Evolutionary conservation across 2,113 vertebrate genomes (phyloP), one percentile per base, ranked within the genome.

Genomic region (Hypomesus transpacificus): DNA sequence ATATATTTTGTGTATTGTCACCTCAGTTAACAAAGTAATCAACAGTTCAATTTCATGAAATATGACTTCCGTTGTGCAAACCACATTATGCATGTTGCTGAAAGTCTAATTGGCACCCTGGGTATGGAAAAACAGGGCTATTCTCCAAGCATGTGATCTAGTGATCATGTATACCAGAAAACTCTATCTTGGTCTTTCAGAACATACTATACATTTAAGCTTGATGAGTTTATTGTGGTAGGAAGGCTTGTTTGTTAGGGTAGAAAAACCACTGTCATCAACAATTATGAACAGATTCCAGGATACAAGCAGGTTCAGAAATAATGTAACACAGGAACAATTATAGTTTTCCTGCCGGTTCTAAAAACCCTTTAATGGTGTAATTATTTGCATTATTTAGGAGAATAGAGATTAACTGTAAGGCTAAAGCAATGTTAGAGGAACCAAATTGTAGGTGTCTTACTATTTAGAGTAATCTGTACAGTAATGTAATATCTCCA

Each of bases 101-200:
- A 34, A 26, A 52, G 56, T 46, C 57, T 75, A 69, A 76, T 67
- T 76, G 26, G 66, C 60, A 62, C n/a, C 59, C 59, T 68, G 26
- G 34, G 53, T 58, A 59, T 72, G 57, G 61, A 68, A 6, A 59
- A 58, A 76, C 53, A 34, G 57, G 50, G 20, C 60, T 26, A 31
- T 26, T 31, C 34, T 31, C 18, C 16, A 34, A 22, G 22, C 60
- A 31, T 31, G 24, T 63, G 24, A 63, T 63, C 5, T 28, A 26
- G 5, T 63, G 31, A 34, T 63, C 28, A 63, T 31, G 60, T 16
- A 26, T 17, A 63, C 58, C 14, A 4, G 26, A 31, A 18, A 13
- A 31, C 60, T 16, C 34, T 31, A 63, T 18, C 6, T 1, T 20
- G 14, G 22, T 28, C 59, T 22, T 22, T 26, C 20, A 22, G 14